Conservation (phyloP, 1,140 invertebrate genomes). For the Contarinia nasturtii region DNA sequence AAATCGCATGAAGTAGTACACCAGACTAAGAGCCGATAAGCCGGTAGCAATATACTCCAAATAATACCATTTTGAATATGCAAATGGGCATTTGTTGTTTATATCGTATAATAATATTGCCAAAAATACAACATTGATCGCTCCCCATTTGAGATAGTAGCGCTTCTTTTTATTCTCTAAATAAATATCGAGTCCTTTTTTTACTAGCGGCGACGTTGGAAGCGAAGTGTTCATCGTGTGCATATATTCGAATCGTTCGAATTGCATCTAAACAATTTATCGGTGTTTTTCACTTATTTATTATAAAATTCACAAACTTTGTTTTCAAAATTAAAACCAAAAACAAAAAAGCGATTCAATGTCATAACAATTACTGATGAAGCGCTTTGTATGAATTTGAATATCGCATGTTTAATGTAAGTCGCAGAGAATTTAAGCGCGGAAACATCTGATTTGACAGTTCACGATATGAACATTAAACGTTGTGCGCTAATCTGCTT, state of each 20-base stretch:
- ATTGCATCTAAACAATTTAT: too few species aligned
- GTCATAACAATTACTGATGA: too few species aligned
- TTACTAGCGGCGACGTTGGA: conserved; percentile 6
- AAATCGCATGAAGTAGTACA: conserved; percentile 24
- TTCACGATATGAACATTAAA: too few species aligned
- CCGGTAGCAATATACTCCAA: conserved; percentile 17
- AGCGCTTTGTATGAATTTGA: too few species aligned
- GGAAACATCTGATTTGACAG: too few species aligned
- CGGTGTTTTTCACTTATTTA: too few species aligned
- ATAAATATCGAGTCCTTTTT: conserved; percentile 12
- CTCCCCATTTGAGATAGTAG: conserved; percentile 16
- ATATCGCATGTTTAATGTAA: too few species aligned
- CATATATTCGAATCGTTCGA: too few species aligned
- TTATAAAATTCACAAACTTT: too few species aligned
- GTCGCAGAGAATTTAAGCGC: conserved; percentile 8
- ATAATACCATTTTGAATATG: conserved; percentile 12
- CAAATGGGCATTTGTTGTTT: conserved; percentile 8
- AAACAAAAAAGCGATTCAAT: neutral
- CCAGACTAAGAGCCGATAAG: conserved; percentile 18
- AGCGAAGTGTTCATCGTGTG: neutral
- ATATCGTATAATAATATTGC: conserved; percentile 13
- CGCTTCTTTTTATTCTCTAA: conserved; percentile 8
- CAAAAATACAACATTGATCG: conserved; percentile 12
- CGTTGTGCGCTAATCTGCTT: too few species aligned
- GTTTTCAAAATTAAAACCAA: too few species aligned